Evolutionary conservation across 37 sponge, comb jelly and placozoan genomes (phyloP).

Genomic region (Aplysina aerophoba): DNA sequence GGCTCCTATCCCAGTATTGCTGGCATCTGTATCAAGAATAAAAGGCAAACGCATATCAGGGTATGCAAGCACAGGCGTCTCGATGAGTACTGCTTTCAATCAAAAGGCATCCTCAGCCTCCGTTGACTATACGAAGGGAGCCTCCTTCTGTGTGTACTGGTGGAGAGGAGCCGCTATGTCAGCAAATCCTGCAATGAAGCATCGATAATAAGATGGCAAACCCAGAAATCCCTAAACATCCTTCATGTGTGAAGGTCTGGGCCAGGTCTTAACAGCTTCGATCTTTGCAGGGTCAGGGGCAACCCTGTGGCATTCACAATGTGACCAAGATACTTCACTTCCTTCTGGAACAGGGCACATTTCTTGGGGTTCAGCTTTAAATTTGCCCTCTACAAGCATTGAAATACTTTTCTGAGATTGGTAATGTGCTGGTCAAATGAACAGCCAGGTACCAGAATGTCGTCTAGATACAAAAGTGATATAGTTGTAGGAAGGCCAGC

Average conservation of each 20-base stretch:
- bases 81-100: conserved; percentile 8
- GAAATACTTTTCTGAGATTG: neutral
- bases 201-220: neutral
- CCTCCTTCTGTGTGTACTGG: neutral
- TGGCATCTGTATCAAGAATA: conserved; percentile 14
- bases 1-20: too few relatives aligned
- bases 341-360: neutral
- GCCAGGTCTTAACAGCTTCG: conserved; percentile 1
- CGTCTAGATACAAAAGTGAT: neutral
- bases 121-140: neutral
- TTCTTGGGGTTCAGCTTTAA: conserved; percentile 16
- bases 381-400: neutral
- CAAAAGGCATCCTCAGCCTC: conserved; percentile 8
- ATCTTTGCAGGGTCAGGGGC: conserved; percentile 2
- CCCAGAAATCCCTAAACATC: conserved; percentile 11
- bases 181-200: neutral
- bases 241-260: neutral
- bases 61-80: conserved; percentile 23
- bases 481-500: neutral
- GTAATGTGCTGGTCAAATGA: neutral
- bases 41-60: neutral
- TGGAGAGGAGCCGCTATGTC: conserved; percentile 2
- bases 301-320: conserved; percentile 11
- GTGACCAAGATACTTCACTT: conserved; percentile 24
- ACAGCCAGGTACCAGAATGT: neutral